These are phyloP conservation scores for Venturia canescens DNA, from an alignment of 1,140 invertebrate species.

Conservation along the genomic window DNA sequence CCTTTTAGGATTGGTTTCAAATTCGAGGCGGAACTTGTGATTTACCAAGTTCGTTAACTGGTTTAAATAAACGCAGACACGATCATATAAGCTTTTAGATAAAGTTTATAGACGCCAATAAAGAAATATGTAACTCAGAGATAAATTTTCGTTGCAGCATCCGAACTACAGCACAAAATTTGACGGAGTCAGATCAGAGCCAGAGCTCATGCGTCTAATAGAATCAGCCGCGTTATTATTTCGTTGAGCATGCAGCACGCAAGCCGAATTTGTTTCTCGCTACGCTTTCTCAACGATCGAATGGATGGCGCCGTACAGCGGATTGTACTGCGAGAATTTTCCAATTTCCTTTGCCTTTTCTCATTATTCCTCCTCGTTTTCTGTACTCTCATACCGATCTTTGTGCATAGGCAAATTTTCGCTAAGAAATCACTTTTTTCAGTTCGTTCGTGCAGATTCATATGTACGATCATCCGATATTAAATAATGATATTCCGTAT, in stretches of 20 bases:
- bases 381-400: conserved; percentile 31
- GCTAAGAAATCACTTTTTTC: not conserved
- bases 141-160: not conserved
- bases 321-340: conserved; percentile 64
- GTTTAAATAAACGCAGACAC: too few relatives aligned
- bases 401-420: conserved; percentile 4
- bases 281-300: conserved; percentile 47
- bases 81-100: too few relatives aligned
- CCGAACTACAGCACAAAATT: not conserved
- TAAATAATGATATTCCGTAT: too few relatives aligned
- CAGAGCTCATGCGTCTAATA: conserved; percentile 69
- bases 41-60: too few relatives aligned
- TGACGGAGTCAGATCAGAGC: conserved; percentile 40
- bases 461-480: not conserved
- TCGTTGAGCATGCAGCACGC: conserved; percentile 71
- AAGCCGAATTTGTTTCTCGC: conserved; percentile 52
- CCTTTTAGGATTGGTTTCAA: too few relatives aligned
- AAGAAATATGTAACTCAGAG: too few relatives aligned
- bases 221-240: conserved; percentile 72
- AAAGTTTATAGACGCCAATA: too few relatives aligned
- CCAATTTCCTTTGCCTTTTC: conserved; percentile 17
- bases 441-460: not conserved
- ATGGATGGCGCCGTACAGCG: conserved; percentile 59
- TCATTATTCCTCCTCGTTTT: conserved; percentile 31
- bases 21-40: too few relatives aligned